phyloP scores from a whole-genome alignment of 2,113 vertebrate genomes.

The Spea bombifrons region DNA sequence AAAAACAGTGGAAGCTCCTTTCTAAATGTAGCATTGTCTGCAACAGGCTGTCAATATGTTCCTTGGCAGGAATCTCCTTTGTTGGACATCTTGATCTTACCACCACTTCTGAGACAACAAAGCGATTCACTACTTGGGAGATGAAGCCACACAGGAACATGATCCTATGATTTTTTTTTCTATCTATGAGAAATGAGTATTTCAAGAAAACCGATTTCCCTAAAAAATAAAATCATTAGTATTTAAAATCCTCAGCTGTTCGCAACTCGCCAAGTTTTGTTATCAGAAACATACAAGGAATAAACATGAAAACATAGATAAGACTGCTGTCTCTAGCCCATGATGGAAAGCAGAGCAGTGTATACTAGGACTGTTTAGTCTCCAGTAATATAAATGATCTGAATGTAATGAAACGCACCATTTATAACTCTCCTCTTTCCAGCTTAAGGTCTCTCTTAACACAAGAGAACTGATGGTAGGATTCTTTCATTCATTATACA shows the following conservation, averaged over 20 bases:
- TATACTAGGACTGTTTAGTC: slow-evolving; percentile 37
- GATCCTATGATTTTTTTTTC: background rate
- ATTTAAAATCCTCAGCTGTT: background rate
- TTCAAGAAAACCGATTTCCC: no score
- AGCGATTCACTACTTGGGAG: no score
- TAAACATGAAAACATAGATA: slow-evolving; percentile 41
- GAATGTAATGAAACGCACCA: slow-evolving; percentile 7
- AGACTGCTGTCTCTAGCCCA: slow-evolving; percentile 1
- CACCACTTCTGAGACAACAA: background rate
- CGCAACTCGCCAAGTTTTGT: slow-evolving; percentile 3
- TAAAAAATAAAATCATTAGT: no score
- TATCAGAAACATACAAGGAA: slow-evolving; percentile 19
- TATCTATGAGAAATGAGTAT: background rate
- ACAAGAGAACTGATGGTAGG: background rate
- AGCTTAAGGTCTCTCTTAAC: background rate
- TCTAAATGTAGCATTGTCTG: background rate
- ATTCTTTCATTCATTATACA: slow-evolving; percentile 1
- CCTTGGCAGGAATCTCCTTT: slow-evolving; percentile 10
- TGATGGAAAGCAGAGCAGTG: slow-evolving; percentile 42
- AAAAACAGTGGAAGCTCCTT: background rate
- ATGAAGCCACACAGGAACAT: background rate
- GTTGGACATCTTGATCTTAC: slow-evolving; percentile 4
- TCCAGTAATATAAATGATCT: slow-evolving; percentile 32
- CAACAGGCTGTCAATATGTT: no score
- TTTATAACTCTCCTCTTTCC: slow-evolving; percentile 18